Evolutionary conservation across 2,888 invertebrate species (phyloP).

Genomic region (Alloscopus bannaensis): DNA sequence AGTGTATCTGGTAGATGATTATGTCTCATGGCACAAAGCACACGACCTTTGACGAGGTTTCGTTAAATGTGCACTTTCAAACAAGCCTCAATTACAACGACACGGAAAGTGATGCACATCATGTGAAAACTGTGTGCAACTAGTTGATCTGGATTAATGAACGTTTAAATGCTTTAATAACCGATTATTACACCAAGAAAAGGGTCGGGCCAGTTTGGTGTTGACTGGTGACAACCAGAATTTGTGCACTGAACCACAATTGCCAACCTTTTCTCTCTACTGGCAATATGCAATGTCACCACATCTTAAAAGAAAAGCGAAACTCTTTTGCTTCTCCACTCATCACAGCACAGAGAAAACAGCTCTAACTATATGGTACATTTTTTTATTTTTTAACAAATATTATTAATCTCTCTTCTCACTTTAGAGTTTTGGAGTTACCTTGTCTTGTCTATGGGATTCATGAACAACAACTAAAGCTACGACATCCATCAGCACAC

Average conservation of each 20-base stretch:
- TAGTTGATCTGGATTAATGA: conserved; percentile 32
- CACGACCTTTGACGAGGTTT: neutral
- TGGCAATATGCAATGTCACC: conserved; percentile 25
- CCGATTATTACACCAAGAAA: conserved; percentile 17
- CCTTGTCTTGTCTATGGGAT: conserved; percentile 13
- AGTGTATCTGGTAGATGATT: neutral
- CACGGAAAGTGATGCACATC: neutral
- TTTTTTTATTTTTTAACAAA: conserved; percentile 29
- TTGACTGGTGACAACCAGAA: neutral
- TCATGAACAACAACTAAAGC: neutral
- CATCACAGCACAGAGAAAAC: no score
- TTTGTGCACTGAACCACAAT: conserved; percentile 21
- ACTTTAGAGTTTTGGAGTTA: no score
- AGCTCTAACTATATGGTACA: no score
- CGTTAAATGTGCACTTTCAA: neutral
- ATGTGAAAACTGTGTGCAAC: no score
- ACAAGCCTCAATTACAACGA: neutral
- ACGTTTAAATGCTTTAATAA: conserved; percentile 40
- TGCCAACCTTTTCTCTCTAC: conserved; percentile 8
- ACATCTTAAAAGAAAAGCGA: conserved; percentile 14
- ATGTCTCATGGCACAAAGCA: no score
- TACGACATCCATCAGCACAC: no score
- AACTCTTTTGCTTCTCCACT: neutral
- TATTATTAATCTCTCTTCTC: no score
- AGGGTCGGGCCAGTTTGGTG: neutral